Evolutionary conservation across 2,888 invertebrate species (phyloP).

Genomic region (Drosophila subsilvestris): DNA sequence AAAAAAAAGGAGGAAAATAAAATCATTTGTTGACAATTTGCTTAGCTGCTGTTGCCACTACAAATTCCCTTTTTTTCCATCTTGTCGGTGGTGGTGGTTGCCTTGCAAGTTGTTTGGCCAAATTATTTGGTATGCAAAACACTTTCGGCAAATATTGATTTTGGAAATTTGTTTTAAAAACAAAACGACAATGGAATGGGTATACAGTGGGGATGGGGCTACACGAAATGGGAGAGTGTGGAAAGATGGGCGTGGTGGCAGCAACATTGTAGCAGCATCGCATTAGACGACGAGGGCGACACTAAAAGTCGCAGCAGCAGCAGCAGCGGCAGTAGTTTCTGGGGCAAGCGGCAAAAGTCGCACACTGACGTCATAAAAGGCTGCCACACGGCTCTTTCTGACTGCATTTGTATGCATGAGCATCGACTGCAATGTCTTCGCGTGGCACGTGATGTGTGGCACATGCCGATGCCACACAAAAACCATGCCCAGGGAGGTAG

Average conservation of each 20-base stretch:
- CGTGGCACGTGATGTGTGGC: constrained; percentile 77
- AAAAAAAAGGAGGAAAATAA: constrained; percentile 53
- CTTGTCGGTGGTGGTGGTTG: constrained; percentile 13
- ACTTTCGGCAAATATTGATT: constrained; percentile 82
- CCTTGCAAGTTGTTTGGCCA: constrained; percentile 68
- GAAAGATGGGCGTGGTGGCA: neutral
- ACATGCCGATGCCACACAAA: constrained; percentile 57
- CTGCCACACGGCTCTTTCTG: constrained; percentile 39
- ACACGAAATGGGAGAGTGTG: constrained; percentile 9
- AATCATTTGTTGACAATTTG: constrained; percentile 80
- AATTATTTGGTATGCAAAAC: constrained; percentile 81
- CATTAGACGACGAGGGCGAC: constrained; percentile 59
- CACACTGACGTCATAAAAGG: constrained; percentile 72
- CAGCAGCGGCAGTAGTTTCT: constrained; percentile 54
- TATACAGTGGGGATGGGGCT: constrained; percentile 3
- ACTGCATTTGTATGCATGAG: constrained; percentile 77
- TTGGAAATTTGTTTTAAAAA: constrained; percentile 80
- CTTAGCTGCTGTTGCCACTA: constrained; percentile 79
- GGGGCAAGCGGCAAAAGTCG: constrained; percentile 47
- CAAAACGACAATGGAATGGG: constrained; percentile 44
- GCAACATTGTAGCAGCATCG: constrained; percentile 62
- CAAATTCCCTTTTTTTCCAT: constrained; percentile 57
- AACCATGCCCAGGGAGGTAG: neutral
- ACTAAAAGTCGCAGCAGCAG: constrained; percentile 56
- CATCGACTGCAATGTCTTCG: constrained; percentile 72